Conservation (phyloP, 2,113 vertebrate genomes). For the Phocoena sinus region DNA sequence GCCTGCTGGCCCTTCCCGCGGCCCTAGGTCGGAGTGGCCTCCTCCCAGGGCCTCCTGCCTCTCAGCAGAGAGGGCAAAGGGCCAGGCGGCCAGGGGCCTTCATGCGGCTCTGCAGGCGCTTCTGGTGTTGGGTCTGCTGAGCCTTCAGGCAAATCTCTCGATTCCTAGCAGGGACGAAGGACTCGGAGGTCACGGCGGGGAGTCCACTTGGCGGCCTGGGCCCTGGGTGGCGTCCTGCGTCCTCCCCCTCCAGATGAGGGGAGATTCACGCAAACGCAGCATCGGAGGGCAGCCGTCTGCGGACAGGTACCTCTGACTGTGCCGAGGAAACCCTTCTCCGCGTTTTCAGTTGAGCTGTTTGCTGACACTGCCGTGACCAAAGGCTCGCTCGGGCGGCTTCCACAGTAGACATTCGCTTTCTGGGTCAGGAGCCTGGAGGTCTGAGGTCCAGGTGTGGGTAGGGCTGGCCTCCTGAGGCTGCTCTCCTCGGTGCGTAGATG, state of each 20-base stretch:
- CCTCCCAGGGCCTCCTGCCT: not conserved
- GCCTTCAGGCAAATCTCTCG: not conserved
- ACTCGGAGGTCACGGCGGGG: rapidly evolving
- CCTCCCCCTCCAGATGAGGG: not conserved
- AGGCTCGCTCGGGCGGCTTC: not conserved
- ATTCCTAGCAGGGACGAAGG: too few relatives aligned
- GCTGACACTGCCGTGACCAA: too few relatives aligned
- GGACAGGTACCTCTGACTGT: not conserved
- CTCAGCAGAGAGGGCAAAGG: not conserved
- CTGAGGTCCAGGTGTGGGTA: rapidly evolving
- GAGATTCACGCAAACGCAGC: not conserved
- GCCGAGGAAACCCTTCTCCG: not conserved
- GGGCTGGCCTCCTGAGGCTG: not conserved
- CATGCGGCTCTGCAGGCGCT: rapidly evolving
- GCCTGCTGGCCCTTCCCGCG: not conserved
- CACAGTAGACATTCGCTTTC: not conserved
- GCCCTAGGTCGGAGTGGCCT: not conserved
- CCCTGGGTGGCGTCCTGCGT: not conserved
- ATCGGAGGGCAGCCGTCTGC: not conserved
- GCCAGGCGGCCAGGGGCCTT: not conserved
- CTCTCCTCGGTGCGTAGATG: rapidly evolving
- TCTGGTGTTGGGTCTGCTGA: not conserved
- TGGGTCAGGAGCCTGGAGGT: not conserved
- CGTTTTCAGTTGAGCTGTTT: not conserved
- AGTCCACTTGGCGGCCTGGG: not conserved